Base-by-base conservation (phyloP, 2,888 invertebrate species). In the Drosophila quasianomalipes region DNA sequence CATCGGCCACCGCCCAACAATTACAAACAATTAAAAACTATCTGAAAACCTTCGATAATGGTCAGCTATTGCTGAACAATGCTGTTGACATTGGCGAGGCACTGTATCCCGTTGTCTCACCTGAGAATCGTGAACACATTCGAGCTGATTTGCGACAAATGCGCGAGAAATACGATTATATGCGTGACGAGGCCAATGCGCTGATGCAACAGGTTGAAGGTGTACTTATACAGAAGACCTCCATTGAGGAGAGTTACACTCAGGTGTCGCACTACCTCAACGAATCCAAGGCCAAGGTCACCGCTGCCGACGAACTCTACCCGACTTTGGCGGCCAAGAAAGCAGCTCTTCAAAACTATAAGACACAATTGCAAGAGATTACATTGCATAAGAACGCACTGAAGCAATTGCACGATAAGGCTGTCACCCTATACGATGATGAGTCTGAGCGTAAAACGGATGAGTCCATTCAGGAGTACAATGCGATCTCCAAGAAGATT, bases 241-340 rank as follows among this genome's bases (percentile, higher is more conserved):
- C 98, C 1, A 98, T 99, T 92, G 98, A 98, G 92, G 98, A 98
- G 85, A 98, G 97, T 76, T 97, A 97, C 82, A 96, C 96, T 55
- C 98, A 98, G 94, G 96, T 98, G 10, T 96, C 96, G 81, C 96
- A 96, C 91, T 99, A 98, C 97, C 95, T 99, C 35, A 95, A 95
- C 65, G 98, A 98, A 83, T 95, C 96, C 1, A 96, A 97, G 91
- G 95, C 95, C 58, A 96, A 96, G 91, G 94, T 98, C 41, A 95
- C 96, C 2, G 95, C 96, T 47, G 96, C 95, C 60, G 95, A 96
- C 62, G 96, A 96, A 79, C 93, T 97, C 5, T 96, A 97, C 86
- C 95, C 97, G 1, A 97, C 96, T 0, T 94, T 99, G 58, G 96
- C 97, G 2, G 97, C 98, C 84, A 99, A 99, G 94, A 98, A 98